phyloP scores from a whole-genome alignment of 2,888 invertebrate genomes.

The Drosophila leonis region DNA sequence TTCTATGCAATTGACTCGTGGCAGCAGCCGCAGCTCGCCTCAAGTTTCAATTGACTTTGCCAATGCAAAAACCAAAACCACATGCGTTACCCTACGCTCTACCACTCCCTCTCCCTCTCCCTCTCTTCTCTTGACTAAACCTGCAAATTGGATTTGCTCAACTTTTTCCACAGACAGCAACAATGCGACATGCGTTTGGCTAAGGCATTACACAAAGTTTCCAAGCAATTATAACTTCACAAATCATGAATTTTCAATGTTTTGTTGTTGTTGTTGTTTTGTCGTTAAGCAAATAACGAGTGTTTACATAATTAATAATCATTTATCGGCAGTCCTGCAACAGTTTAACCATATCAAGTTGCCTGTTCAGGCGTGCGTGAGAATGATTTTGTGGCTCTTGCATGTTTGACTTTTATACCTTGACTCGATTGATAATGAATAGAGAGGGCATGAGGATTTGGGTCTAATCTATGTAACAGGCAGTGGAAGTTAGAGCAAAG shows the following conservation, averaged over 20 bases:
- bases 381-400: conserved; percentile 20
- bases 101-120: not conserved
- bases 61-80: conserved; percentile 29
- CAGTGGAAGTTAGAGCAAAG: not conserved
- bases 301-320: conserved; percentile 17
- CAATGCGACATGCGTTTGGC: conserved; percentile 51
- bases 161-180: conserved; percentile 47
- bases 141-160: conserved; percentile 72
- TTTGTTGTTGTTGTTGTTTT: conserved; percentile 17
- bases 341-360: conserved; percentile 10
- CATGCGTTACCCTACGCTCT: not conserved
- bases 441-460: not conserved
- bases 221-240: conserved; percentile 73
- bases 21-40: conserved; percentile 33
- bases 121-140: not conserved
- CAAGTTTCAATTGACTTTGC: conserved; percentile 37
- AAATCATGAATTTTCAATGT: conserved; percentile 19
- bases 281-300: conserved; percentile 3
- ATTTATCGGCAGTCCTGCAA: conserved; percentile 21
- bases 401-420: not conserved
- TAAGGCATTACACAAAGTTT: conserved; percentile 68
- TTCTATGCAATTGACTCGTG: conserved; percentile 66
- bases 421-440: not conserved
- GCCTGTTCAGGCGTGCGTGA: not conserved
- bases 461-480: not conserved